Conservation (phyloP, 2,888 invertebrate genomes). For the Leucophora obtusa region DNA sequence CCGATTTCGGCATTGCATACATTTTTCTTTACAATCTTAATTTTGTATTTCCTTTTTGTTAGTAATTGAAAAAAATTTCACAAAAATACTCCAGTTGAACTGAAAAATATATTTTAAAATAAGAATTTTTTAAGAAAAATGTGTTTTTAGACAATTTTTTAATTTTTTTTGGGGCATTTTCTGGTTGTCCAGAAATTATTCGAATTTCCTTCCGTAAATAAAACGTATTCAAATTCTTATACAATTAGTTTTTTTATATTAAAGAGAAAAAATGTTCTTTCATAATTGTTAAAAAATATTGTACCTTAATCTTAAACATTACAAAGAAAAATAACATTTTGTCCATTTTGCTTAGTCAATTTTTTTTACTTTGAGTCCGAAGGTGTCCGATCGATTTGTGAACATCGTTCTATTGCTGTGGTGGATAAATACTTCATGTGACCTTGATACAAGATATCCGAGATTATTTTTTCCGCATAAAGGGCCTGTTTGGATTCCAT, state of each 20-base stretch:
- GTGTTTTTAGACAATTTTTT: too few relatives aligned
- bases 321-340: conserved; percentile 31
- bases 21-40: too few relatives aligned
- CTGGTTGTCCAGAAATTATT: too few relatives aligned
- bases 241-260: conserved; percentile 21
- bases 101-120: too few relatives aligned
- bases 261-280: conserved; percentile 31
- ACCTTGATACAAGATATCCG: conserved; percentile 77
- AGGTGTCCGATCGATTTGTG: conserved; percentile 41
- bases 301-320: conserved; percentile 45
- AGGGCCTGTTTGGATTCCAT: conserved; percentile 76
- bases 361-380: conserved; percentile 38
- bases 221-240: not conserved
- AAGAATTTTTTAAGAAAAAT: too few relatives aligned
- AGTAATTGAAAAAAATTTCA: too few relatives aligned
- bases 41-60: too few relatives aligned
- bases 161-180: too few relatives aligned
- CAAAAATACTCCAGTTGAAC: too few relatives aligned
- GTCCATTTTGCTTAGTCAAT: too few relatives aligned
- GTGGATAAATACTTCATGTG: conserved; percentile 73
- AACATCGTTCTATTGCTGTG: conserved; percentile 51
- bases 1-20: too few relatives aligned
- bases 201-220: not conserved
- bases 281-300: conserved; percentile 39
- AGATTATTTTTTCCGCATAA: conserved; percentile 77